Base-by-base conservation (phyloP, 2,888 invertebrate genomes). In the Tiliacea aurago region DNA sequence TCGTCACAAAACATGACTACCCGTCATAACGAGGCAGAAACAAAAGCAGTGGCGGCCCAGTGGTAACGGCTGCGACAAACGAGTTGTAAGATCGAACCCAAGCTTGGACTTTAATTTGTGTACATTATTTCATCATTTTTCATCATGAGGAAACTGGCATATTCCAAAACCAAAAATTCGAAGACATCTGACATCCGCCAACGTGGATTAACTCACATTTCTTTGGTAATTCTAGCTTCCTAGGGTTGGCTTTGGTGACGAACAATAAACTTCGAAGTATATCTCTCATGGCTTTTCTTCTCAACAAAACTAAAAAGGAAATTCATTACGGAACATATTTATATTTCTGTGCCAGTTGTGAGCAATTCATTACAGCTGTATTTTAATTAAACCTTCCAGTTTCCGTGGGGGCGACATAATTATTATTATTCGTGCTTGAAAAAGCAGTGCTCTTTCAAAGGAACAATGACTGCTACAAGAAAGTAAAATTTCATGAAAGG, bases 331-430 rank as follows among this genome's bases (percentile, higher is more conserved):
- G 55, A 4, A 62, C 55, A 78, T 72, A 76, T 80, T 77, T 80
- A 78, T 72, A 76, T 80, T 77, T 80, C 74, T 55, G 56, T 61
- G 49, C 80, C 80, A 74, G 77, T 77, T 80, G 80, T 78, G 43
- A 78, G 53, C 73, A 77, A 80, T 77, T 80, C 43, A 77, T 80
- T 80, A 74, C 64, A 61, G 80, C 61, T 55, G 80, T 80, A 80
- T 80, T 77, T 77, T 77, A 74, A 80, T 77, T 80, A 77, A 80
- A 80, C 65, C 80, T 80, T 43, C 59, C 65, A 78, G 79, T 55
- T 55, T 78, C 59, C 53, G 72, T 33, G 45, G 59, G 23, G 41
- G 74, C 43, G 74, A 73, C 74, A 80, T 51, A 73, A 80, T 28
- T 77, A 65, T 73, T 80, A 43, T 55, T 61, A 65, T 65, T 64